Conservation (phyloP, 53 echinoderm and acorn worm genomes). For the Astropecten irregularis region DNA sequence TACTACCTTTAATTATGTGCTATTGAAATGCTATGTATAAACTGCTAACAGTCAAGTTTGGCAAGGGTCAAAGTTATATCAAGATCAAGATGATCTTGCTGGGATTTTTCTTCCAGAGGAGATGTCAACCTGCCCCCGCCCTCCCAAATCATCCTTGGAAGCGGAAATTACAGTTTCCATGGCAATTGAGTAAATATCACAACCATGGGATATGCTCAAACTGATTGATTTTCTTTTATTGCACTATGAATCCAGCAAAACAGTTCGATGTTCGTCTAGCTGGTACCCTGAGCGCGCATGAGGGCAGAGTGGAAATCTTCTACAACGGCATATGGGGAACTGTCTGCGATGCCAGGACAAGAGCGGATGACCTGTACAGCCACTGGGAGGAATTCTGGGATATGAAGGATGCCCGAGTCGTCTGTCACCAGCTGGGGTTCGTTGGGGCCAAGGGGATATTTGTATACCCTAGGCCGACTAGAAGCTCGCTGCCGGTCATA, state of each 20-base stretch:
- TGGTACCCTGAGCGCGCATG: background rate
- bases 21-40: too few species aligned
- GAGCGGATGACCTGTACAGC: background rate
- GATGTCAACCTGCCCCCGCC: too few species aligned
- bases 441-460: background rate
- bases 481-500: conserved; percentile 10
- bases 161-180: too few species aligned
- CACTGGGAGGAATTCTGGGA: conserved; percentile 20
- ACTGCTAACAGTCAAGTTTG: too few species aligned
- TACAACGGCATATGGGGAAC: conserved; percentile 34
- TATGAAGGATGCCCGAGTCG: conserved; percentile 1
- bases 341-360: conserved; percentile 10
- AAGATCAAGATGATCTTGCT: too few species aligned
- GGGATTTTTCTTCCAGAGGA: too few species aligned
- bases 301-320: conserved; percentile 24
- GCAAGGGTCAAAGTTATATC: too few species aligned
- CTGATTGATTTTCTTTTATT: too few species aligned
- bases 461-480: background rate
- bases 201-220: too few species aligned
- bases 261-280: conserved; percentile 19
- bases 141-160: too few species aligned
- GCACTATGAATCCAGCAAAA: background rate
- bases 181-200: too few species aligned
- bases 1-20: too few species aligned
- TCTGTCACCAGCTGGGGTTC: conserved; percentile 36